A percentile compares a stretch with the other conserved stretches of the same genome.
Conservation (phyloP, 2,113 vertebrate species). For the human (Homo sapiens) region GRCh38 chr1:57462001-57462500, state of each 20-base stretch:
- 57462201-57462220: too few species aligned
- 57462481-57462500: not conserved
- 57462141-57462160: too few species aligned
- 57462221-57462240: too few species aligned
- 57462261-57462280: not conserved
- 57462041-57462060: too few species aligned
- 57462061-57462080: too few species aligned
- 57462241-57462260: not conserved
- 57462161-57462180: too few species aligned
- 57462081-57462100: too few species aligned
- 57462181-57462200: too few species aligned
- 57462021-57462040: too few species aligned
- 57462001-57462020: too few species aligned
- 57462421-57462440: not conserved
- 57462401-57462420: not conserved
- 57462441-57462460: not conserved
- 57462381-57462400: not conserved
- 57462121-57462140: too few species aligned
- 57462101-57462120: too few species aligned
- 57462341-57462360: not conserved
- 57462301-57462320: not conserved
- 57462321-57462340: not conserved
- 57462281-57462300: not conserved
- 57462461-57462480: not conserved
- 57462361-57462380: not conserved